A percentile compares a stretch with the other conserved stretches of the same genome.
Evolutionary conservation across 1,140 invertebrate species (phyloP).

Genomic region (Drosophila watanabei): DNA sequence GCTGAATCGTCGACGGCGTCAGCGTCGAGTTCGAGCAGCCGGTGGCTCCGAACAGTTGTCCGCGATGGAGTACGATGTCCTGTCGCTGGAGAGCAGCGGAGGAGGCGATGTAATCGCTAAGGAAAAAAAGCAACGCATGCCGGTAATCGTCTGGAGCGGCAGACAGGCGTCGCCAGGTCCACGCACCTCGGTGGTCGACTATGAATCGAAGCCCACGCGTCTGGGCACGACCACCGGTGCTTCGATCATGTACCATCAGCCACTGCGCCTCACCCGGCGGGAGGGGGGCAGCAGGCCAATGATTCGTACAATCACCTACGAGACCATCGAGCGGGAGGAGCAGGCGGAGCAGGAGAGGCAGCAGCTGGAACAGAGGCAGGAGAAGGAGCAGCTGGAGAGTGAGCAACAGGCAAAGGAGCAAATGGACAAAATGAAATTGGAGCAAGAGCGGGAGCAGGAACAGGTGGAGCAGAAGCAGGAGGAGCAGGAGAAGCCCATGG

Average conservation of each 20-base stretch:
- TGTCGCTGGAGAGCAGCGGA: neutral
- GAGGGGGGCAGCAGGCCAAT: neutral
- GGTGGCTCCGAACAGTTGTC: conserved; percentile 2
- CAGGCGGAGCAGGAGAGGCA: neutral
- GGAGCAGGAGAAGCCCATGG: neutral
- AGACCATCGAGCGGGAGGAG: conserved; percentile 25
- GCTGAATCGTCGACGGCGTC: neutral
- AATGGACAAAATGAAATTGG: neutral
- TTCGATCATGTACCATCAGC: conserved; percentile 50
- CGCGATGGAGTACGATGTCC: neutral
- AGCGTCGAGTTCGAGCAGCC: neutral
- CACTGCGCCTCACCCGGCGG: conserved; percentile 9
- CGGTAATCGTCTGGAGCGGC: neutral
- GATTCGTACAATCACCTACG: conserved; percentile 46
- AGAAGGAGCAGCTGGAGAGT: neutral
- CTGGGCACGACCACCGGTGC: conserved; percentile 16
- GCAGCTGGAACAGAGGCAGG: neutral
- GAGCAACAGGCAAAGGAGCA: neutral
- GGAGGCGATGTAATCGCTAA: neutral
- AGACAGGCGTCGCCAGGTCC: neutral
- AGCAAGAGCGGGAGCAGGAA: neutral
- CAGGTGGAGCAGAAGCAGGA: neutral
- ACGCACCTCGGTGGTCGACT: conserved; percentile 30
- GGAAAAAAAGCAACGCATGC: neutral
- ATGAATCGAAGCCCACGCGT: conserved; percentile 26